Evolutionary conservation across 2,797 vertebrate genomes (phyloP), one percentile per base, ranked within the genome.

Genomic region (Gobionotothen gibberifrons): DNA sequence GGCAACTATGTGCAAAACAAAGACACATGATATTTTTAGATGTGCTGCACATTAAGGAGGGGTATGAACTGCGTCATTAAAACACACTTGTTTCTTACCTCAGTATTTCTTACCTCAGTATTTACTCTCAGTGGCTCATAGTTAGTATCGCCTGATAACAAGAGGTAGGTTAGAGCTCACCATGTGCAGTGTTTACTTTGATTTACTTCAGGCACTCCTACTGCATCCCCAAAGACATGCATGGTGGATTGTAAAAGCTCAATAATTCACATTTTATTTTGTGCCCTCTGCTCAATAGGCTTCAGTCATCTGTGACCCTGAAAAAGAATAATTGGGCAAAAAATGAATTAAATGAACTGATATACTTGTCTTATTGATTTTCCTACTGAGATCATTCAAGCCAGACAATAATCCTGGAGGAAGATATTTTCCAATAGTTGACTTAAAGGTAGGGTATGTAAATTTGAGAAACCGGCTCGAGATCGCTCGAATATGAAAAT

Each of bases 341-440:
- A 72, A 74, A 43, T 29, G 1, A 76, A 62, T 26, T 43, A 46
- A 70, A 72, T 57, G 1, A 72, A 61, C 43, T 21, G 9, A 64
- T 71, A 48, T 72, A 19, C 47, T 65, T 55, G 62, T 69, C 46
- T 32, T 52, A 79, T 83, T 76, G 70, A 86, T 69, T 78, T 77
- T 74, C 40, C 64, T 58, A 32, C 46, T 66, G 2, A 21, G 22
- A 60, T 73, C 51, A 61, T 57, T 81, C n/a, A 71, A 69, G 49
- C 54, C 19, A 63, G 47, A 63, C 55, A 21, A 64, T 72, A 54
- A 64, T 64, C 39, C 59, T 11, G 3, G 4, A 71, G 58, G 61
- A 51, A 82, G n/a, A 60, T 44, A 16, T 16, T n/a, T 55, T 39
- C 17, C 26, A 26, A 12, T 9, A 39, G 19, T 2, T 64, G 65